Base-by-base conservation (phyloP, 2,113 vertebrate genomes). In the Pagrus major region DNA sequence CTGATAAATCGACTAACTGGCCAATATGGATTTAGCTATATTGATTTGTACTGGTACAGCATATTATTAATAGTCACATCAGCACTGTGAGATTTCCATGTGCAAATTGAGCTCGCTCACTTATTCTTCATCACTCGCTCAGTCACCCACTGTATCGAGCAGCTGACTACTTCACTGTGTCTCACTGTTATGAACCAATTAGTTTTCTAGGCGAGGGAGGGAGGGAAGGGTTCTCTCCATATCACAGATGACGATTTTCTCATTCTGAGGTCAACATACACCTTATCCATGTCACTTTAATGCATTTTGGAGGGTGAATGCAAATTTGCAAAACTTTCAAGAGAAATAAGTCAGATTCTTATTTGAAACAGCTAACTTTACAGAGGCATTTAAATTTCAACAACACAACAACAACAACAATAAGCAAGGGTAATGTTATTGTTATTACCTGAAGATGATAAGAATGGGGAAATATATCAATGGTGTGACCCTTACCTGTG, bases 401-500 rank as follows among this genome's bases (percentile, higher is more conserved):
- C n/a, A n/a, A n/a, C n/a, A n/a, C n/a, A n/a, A n/a, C n/a, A n/a
- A n/a, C n/a, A n/a, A n/a, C n/a, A n/a, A n/a, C n/a, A n/a, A n/a
- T n/a, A 2, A n/a, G 21, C 9, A 46, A 69, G 9, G 2, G 12
- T 14, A 15, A 37, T 4, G 6, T 9, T 10, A 35, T 3, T 47
- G 21, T 46, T n/a, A 11, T 56, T 44, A 25, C 5, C 31, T 20
- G 39, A 2, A 55, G 20, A 47, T 71, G 37, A 67, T 11, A 6
- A 9, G 20, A 12, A 25, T 3, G 55, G 25, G 33, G 6, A 42
- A 51, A 58, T 11, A 56, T 14, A n/a, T 0, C 5, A 44, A 14
- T 9, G 1, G 1, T 44, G 9, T 59, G 21, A 66, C 4, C 1
- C 68, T 44, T 85, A 99, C 98, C 98, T 98, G 96, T 99, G 98